Conservation (phyloP, 2,888 invertebrate species). For the Acleris literana region DNA sequence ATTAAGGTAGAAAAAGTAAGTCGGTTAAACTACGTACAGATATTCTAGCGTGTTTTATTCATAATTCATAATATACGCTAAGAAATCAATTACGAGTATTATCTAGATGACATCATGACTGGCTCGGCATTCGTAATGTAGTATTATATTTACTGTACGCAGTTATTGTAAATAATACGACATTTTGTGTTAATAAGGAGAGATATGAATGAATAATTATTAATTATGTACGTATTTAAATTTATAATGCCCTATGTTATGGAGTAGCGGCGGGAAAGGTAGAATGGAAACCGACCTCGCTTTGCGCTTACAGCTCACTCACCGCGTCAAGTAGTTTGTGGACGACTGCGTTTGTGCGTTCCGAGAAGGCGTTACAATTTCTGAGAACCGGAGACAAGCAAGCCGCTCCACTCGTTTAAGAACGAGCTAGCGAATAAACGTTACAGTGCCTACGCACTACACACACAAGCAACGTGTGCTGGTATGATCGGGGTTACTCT, state of each 20-base stretch:
- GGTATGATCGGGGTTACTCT: slow-evolving; percentile 41
- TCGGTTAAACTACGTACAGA: no score
- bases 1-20: no score
- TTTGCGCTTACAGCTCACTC: slow-evolving; percentile 61
- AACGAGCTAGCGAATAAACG: slow-evolving; percentile 73
- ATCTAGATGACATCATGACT: slow-evolving; percentile 20
- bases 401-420: slow-evolving; percentile 69
- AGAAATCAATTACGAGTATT: slow-evolving; percentile 12
- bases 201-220: slow-evolving; percentile 47
- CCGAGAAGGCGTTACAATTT: slow-evolving; percentile 83
- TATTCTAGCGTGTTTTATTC: no score
- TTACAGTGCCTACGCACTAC: slow-evolving; percentile 61
- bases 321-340: slow-evolving; percentile 62
- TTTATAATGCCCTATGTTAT: neutral
- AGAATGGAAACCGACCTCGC: slow-evolving; percentile 75
- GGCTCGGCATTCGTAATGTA: slow-evolving; percentile 2
- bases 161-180: slow-evolving; percentile 4
- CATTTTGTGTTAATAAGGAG: neutral
- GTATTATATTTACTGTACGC: slow-evolving; percentile 10
- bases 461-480: slow-evolving; percentile 47
- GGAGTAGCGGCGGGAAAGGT: slow-evolving; percentile 4
- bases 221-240: no score
- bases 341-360: slow-evolving; percentile 75
- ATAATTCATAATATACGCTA: neutral
- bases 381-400: slow-evolving; percentile 80